Evolutionary conservation across 1,140 invertebrate genomes (phyloP), one percentile per base, ranked within the genome.

Genomic region (Thaumetopoea pityocampa): DNA sequence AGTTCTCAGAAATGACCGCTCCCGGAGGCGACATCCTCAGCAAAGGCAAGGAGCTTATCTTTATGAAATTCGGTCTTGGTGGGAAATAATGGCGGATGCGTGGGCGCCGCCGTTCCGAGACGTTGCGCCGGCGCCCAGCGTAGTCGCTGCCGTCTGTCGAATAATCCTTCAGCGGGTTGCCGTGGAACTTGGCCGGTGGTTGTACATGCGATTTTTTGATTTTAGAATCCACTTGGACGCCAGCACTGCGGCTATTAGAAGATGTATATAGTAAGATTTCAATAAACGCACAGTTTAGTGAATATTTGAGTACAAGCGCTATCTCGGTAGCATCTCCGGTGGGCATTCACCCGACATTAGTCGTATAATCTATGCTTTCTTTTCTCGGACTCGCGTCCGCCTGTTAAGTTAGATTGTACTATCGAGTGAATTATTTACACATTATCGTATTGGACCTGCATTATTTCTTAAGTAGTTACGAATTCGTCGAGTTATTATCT

Each of bases 1-100:
- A 93, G 64, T 89, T 94, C 57, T 89, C 90, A 37, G 93, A 94
- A 66, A 93, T 94, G 82, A 91, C 91, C 10, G 92, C 91, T 22
- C 91, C 92, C 44, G 92, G 92, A 29, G 92, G 92, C 33, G 93
- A 94, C 62, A 93, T 95, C 41, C 86, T 95, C 19, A 94, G 94
- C 54, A 96, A 96, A 84, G 94, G 94, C 52, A 95, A 96, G 85
- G 94, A 95, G 85, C 88, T 94, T 19, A 94, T 95, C 67, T 96
- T 96, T 80, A 95, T 95, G 89, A 95, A 95, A 87, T 96, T 96
- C 69, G 94, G 94, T 32, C 87, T 95, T 49, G 93, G 92, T 60
- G 89, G 89, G 51, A 92, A 92, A 91, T 92, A 91, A 90, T 88
- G 87, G 61, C 71, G 82, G 69, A 57, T 48, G 19, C 29, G 35